A percentile compares a stretch with the other conserved stretches of the same genome.
Conservation (phyloP, 2,888 invertebrate genomes). For the Perdita meconis region DNA sequence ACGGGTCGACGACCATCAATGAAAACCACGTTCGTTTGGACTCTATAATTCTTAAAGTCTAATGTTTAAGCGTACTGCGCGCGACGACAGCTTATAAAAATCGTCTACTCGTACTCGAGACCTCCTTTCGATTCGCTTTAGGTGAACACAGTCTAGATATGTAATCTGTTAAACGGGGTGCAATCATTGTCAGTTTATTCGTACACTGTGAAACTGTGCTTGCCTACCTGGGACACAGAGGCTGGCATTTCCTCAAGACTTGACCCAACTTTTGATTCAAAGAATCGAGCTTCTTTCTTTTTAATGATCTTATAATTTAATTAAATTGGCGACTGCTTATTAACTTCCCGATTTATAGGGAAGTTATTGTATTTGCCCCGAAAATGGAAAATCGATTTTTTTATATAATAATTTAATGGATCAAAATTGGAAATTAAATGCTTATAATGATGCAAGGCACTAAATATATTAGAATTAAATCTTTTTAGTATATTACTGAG, state of each 20-base stretch:
- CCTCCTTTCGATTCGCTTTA: slow-evolving; percentile 33
- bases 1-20: slow-evolving; percentile 16
- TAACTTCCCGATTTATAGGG: no score
- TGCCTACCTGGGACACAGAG: background rate
- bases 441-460: no score
- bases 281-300: background rate
- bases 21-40: slow-evolving; percentile 35
- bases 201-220: slow-evolving; percentile 9
- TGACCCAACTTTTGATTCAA: background rate
- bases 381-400: no score
- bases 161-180: background rate
- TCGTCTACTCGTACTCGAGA: slow-evolving; percentile 19
- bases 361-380: no score
- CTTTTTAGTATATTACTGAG: no score
- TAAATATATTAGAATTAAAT: no score
- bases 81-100: slow-evolving; percentile 24
- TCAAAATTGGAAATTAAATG: no score
- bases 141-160: slow-evolving; percentile 7
- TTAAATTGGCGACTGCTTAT: background rate
- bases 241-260: background rate
- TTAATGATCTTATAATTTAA: background rate
- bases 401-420: no score
- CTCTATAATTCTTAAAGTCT: slow-evolving; percentile 40
- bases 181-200: background rate
- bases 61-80: slow-evolving; percentile 38